Evolutionary conservation across 2,113 vertebrate species (phyloP).

Genomic region (Anolis carolinensis): DNA sequence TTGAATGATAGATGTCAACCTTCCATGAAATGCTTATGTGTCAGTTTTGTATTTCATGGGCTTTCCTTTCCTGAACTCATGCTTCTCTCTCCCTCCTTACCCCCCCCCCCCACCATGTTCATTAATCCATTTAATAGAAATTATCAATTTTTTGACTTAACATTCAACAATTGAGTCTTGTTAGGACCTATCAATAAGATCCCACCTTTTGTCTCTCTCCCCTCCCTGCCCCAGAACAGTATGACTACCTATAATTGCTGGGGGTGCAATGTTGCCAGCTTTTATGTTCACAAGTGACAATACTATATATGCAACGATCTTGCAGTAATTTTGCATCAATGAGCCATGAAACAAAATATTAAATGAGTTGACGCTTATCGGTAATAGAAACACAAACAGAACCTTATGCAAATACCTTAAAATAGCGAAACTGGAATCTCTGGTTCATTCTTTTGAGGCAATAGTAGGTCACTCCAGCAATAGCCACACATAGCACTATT

Average conservation of each 20-base stretch:
- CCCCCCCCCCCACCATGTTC: background rate
- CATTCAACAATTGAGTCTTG: too few relatives aligned
- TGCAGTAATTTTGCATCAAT: background rate
- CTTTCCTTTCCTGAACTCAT: background rate
- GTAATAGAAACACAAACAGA: background rate
- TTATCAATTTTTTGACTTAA: too few relatives aligned
- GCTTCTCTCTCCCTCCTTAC: too few relatives aligned
- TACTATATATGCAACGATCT: background rate
- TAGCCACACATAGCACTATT: constrained; percentile 58
- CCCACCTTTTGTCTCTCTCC: too few relatives aligned
- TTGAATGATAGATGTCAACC: too few relatives aligned
- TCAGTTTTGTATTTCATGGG: background rate
- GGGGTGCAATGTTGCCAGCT: background rate
- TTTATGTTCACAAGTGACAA: background rate
- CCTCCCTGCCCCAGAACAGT: too few relatives aligned
- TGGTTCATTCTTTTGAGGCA: constrained; percentile 75
- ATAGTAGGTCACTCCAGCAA: constrained; percentile 72
- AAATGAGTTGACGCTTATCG: background rate
- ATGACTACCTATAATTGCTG: background rate
- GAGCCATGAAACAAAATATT: background rate
- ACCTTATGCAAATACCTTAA: constrained; percentile 71
- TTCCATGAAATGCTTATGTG: background rate
- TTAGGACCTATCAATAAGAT: too few relatives aligned
- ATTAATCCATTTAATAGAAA: too few relatives aligned
- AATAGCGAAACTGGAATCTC: constrained; percentile 83